Conservation (phyloP, 2,888 invertebrate species). For the Phyllotreta striolata region DNA sequence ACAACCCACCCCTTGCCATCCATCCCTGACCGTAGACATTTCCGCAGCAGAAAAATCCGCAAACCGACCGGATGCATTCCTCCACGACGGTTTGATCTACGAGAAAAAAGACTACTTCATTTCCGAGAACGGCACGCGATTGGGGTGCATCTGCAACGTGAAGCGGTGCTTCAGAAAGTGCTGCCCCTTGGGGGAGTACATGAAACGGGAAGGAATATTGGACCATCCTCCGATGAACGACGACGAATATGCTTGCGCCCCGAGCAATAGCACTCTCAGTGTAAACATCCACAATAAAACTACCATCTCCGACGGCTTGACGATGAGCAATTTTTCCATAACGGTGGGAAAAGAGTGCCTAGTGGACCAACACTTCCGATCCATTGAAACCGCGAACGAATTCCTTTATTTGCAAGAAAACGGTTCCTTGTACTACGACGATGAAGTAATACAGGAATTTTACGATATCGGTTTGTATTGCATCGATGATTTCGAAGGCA, state of each 20-base stretch:
- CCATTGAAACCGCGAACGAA: not conserved
- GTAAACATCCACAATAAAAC: no score
- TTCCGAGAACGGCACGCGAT: not conserved
- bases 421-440: not conserved
- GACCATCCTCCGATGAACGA: no score
- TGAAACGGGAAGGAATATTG: no score
- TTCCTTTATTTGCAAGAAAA: conserved; percentile 13
- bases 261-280: no score
- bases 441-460: no score
- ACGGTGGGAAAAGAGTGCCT: no score
- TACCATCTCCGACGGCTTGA: no score
- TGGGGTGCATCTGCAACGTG: conserved; percentile 12
- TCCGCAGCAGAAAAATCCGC: conserved; percentile 29
- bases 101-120: not conserved
- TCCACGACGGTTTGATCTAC: conserved; percentile 21
- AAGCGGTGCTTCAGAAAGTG: conserved; percentile 11
- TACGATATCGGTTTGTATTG: no score
- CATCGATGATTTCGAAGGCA: no score
- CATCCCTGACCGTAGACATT: conserved; percentile 18
- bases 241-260: no score
- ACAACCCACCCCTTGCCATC: not conserved
- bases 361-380: no score
- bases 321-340: no score
- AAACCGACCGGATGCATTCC: conserved; percentile 9
- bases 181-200: not conserved